phyloP scores from a whole-genome alignment of 2,888 invertebrate genomes.

The Tetheella fluctuosa region DNA sequence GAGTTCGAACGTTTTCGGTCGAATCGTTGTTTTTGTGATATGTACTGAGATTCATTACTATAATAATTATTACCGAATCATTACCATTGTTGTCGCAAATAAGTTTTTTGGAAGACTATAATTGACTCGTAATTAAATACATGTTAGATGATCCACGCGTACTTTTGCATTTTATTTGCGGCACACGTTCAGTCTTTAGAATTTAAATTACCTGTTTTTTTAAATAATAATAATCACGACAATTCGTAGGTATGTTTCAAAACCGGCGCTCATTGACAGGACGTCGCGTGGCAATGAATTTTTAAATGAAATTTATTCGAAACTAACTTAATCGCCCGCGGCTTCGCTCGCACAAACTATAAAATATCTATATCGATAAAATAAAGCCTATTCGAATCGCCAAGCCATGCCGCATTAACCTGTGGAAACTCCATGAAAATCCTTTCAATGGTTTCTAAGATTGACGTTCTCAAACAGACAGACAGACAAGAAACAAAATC shows the following conservation, averaged over 20 bases:
- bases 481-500: too few species aligned
- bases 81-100: background rate
- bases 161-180: background rate
- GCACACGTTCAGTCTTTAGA: background rate
- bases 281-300: too few species aligned
- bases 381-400: too few species aligned
- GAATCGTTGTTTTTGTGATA: constrained; percentile 9
- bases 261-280: too few species aligned
- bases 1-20: background rate
- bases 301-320: too few species aligned
- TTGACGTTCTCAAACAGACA: too few species aligned
- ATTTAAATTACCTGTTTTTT: background rate
- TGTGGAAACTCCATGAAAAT: too few species aligned
- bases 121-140: background rate
- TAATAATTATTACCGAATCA: background rate
- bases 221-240: background rate
- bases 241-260: background rate
- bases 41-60: constrained; percentile 6
- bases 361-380: too few species aligned
- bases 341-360: too few species aligned
- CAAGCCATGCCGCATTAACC: too few species aligned
- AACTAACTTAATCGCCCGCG: too few species aligned
- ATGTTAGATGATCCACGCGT: background rate
- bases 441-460: too few species aligned
- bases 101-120: background rate